Conservation (phyloP, 92 coral and sea anemone genomes). For the Hydrozoanthus gracilis region DNA sequence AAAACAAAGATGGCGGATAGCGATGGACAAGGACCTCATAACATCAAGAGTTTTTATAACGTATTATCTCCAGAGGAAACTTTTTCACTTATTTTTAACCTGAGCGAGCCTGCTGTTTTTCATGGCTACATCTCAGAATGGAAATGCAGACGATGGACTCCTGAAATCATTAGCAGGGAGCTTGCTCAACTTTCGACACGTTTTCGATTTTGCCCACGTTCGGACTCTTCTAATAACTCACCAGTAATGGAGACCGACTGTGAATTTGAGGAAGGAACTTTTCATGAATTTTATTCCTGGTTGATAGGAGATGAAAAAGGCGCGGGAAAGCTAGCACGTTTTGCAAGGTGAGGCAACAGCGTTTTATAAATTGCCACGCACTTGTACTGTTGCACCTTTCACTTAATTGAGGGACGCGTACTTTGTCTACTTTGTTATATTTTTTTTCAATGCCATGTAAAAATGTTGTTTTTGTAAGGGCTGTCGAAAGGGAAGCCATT, state of each 20-base stretch:
- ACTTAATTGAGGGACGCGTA: too few relatives aligned
- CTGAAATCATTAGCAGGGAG: conserved; percentile 73
- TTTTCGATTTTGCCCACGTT: conserved; percentile 79
- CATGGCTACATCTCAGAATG: conserved; percentile 70
- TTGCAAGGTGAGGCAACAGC: conserved; percentile 57
- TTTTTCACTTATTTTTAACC: conserved; percentile 20
- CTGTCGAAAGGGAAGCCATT: too few relatives aligned
- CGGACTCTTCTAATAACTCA: conserved; percentile 46
- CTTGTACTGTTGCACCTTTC: too few relatives aligned
- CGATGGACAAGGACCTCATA: not conserved
- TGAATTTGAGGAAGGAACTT: conserved; percentile 76
- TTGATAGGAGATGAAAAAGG: conserved; percentile 57
- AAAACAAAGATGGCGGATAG: conserved; percentile 48
- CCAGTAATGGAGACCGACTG: conserved; percentile 93
- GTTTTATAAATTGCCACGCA: too few relatives aligned
- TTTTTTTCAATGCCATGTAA: too few relatives aligned
- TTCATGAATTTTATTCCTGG: conserved; percentile 84
- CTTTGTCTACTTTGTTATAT: too few relatives aligned
- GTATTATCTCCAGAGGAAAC: conserved; percentile 25
- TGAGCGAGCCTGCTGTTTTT: conserved; percentile 71
- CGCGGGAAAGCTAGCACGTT: conserved; percentile 75
- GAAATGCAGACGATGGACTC: conserved; percentile 83
- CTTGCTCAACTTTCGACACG: conserved; percentile 74
- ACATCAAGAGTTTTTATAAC: not conserved
- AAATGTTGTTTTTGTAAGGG: too few relatives aligned